A percentile compares a stretch with the other conserved stretches of the same genome.
phyloP scores from a whole-genome alignment of 2,888 invertebrate genomes.

The Polydrusus cervinus region DNA sequence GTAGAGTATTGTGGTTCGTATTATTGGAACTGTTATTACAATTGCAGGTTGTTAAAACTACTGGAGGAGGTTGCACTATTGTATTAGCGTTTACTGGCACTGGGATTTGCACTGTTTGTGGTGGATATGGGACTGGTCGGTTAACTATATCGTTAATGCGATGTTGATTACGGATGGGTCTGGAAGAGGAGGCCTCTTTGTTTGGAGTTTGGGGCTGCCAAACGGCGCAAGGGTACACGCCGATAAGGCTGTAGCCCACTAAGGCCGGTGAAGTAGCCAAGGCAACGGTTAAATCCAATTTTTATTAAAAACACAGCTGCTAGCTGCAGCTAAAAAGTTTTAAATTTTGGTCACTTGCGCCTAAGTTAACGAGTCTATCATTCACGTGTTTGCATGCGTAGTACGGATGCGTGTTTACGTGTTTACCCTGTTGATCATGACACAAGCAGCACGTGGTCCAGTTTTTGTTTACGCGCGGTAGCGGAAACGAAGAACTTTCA shows the following conservation, averaged over 20 bases:
- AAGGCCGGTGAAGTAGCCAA: slow-evolving; percentile 71
- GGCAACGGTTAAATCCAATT: slow-evolving; percentile 66
- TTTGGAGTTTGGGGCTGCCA: slow-evolving; percentile 68
- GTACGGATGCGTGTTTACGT: slow-evolving; percentile 64
- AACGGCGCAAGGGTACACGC: slow-evolving; percentile 75
- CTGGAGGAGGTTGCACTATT: slow-evolving; percentile 62
- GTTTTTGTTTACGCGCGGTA: slow-evolving; percentile 51
- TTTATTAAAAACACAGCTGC: slow-evolving; percentile 59
- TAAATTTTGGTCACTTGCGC: slow-evolving; percentile 30
- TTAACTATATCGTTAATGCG: slow-evolving; percentile 49
- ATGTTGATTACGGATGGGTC: slow-evolving; percentile 57
- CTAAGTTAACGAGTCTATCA: slow-evolving; percentile 38
- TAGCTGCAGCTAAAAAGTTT: slow-evolving; percentile 50
- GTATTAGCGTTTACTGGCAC: slow-evolving; percentile 59
- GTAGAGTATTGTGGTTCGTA: slow-evolving; percentile 44
- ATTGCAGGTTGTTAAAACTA: slow-evolving; percentile 66
- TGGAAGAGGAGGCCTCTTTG: slow-evolving; percentile 45
- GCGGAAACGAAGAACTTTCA: slow-evolving; percentile 59
- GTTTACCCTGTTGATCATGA: slow-evolving; percentile 67
- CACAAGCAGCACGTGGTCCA: slow-evolving; percentile 60
- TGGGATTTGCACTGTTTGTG: slow-evolving; percentile 57
- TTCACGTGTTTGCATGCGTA: slow-evolving; percentile 63
- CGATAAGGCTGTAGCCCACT: slow-evolving; percentile 74
- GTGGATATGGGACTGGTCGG: slow-evolving; percentile 57
- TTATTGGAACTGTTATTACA: slow-evolving; percentile 64